phyloP scores from a whole-genome alignment of 2,113 vertebrate species.

The Sorex fumeus region DNA sequence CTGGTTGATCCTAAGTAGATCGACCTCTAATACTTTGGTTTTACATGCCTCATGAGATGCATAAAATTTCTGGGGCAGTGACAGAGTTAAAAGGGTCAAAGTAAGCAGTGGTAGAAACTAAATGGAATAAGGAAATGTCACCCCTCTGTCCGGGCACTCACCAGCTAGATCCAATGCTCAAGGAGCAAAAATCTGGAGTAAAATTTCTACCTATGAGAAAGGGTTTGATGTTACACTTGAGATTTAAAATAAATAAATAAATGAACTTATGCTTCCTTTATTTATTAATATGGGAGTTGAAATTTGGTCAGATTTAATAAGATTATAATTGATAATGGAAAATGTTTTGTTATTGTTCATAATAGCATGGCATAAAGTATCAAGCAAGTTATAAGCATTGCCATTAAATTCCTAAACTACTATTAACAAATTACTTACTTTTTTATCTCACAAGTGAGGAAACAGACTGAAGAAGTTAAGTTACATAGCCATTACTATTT shows the following conservation, averaged over 20 bases:
- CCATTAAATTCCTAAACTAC: too few species aligned
- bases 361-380: background rate
- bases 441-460: too few species aligned
- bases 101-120: too few species aligned
- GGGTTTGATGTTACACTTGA: background rate
- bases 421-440: too few species aligned
- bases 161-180: too few species aligned
- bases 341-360: background rate
- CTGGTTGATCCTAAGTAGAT: background rate
- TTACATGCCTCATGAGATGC: background rate
- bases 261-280: background rate
- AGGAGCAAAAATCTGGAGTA: too few species aligned
- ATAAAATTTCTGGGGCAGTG: background rate
- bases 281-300: background rate
- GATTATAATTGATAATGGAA: background rate
- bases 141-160: too few species aligned
- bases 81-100: background rate
- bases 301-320: background rate
- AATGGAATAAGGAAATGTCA: too few species aligned
- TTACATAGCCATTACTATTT: background rate
- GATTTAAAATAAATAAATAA: too few species aligned
- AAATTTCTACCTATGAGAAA: background rate
- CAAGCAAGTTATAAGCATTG: background rate
- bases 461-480: constrained; percentile 11
- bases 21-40: background rate